Conservation (phyloP, 1,140 invertebrate species). For the Brachionus plicatilis region DNA sequence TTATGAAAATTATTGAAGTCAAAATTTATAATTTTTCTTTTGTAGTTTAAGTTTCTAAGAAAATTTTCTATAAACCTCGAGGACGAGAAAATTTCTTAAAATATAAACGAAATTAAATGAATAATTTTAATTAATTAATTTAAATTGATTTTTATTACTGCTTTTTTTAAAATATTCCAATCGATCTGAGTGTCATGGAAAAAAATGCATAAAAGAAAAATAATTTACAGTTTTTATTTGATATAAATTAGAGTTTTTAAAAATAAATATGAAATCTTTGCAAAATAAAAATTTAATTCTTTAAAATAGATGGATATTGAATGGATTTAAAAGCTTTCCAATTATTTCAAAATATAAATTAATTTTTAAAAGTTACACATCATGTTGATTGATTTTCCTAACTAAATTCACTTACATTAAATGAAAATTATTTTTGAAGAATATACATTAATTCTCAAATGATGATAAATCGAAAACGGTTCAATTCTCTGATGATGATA, state of each 20-base stretch:
- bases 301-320: background rate
- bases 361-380: background rate
- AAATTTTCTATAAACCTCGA: too few species aligned
- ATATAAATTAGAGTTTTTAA: background rate
- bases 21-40: too few species aligned
- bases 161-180: background rate
- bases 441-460: background rate
- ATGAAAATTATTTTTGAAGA: background rate
- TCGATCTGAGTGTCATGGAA: background rate
- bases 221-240: background rate
- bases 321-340: background rate
- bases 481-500: background rate
- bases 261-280: background rate
- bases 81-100: too few species aligned
- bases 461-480: background rate
- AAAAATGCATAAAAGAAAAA: background rate
- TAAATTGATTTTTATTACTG: background rate
- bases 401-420: slow-evolving; percentile 29
- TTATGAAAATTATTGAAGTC: too few species aligned
- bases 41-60: too few species aligned
- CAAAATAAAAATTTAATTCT: background rate
- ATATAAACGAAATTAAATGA: too few species aligned
- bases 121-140: too few species aligned
- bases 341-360: slow-evolving; percentile 12
- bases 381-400: slow-evolving; percentile 37